Percentiles rank a stretch among this genome's conserved stretches.
These are phyloP conservation scores for Sylvia atricapilla DNA, from an alignment of 2,113 vertebrate genomes.

Conservation along the genomic window DNA sequence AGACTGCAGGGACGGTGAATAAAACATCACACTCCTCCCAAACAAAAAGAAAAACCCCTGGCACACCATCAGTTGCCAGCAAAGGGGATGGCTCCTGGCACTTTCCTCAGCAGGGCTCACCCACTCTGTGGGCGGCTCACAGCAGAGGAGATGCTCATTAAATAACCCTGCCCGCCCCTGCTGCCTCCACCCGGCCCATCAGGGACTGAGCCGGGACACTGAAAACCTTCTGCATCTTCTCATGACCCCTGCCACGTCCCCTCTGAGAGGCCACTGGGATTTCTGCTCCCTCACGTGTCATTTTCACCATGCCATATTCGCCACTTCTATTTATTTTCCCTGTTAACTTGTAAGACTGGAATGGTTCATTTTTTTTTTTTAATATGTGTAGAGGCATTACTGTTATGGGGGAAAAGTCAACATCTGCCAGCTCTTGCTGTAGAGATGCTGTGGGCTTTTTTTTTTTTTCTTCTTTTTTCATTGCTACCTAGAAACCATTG, in stretches of 20 bases:
- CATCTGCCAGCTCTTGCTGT: conserved; percentile 22
- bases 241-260: conserved; percentile 34
- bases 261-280: conserved; percentile 33
- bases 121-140: background rate
- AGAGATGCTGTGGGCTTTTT: background rate
- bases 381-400: background rate
- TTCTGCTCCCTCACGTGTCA: conserved; percentile 1
- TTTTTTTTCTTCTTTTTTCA: background rate
- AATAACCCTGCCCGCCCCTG: conserved; percentile 30
- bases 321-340: conserved; percentile 42
- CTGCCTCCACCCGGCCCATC: background rate
- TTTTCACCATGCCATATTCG: background rate
- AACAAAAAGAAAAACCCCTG: background rate
- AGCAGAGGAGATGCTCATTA: conserved; percentile 42
- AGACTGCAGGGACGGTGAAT: background rate
- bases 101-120: background rate
- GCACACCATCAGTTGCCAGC: background rate
- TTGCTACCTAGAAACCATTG: conserved; percentile 36
- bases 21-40: background rate
- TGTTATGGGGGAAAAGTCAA: conserved; percentile 16
- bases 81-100: conserved; percentile 16
- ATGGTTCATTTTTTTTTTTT: background rate
- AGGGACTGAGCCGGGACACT: conserved; percentile 42
- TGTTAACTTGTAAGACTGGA: conserved; percentile 18
- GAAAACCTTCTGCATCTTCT: conserved; percentile 49